Evolutionary conservation across 2,888 invertebrate species (phyloP).

Genomic region (Leptopilina syphax): DNA sequence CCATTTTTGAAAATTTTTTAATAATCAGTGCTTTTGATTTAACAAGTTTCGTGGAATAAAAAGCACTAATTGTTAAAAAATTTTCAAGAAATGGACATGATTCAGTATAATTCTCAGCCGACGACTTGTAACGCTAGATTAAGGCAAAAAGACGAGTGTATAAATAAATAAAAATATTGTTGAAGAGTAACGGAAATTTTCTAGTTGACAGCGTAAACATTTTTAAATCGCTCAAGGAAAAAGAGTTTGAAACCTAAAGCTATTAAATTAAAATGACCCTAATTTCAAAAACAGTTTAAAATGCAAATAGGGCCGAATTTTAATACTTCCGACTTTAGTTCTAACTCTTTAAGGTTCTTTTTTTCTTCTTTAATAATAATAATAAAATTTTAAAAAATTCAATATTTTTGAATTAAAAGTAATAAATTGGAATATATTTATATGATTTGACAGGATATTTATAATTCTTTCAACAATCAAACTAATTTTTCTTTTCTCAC

Average conservation of each 20-base stretch:
- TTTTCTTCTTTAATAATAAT: background rate
- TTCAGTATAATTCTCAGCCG: too few species aligned
- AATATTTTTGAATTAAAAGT: background rate
- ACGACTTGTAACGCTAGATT: too few species aligned
- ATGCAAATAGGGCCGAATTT: background rate
- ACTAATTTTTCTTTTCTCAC: too few species aligned
- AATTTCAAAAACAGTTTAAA: background rate
- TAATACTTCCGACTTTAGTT: conserved; percentile 3
- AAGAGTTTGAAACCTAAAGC: background rate
- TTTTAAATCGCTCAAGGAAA: conserved; percentile 10
- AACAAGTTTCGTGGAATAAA: too few species aligned
- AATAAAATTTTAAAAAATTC: background rate
- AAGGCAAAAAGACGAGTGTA: too few species aligned
- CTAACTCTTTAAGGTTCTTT: background rate
- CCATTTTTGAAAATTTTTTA: too few species aligned
- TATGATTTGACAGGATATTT: too few species aligned
- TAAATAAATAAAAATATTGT: too few species aligned
- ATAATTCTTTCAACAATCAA: too few species aligned
- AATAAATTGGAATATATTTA: background rate
- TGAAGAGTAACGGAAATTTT: conserved; percentile 11
- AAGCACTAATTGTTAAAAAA: too few species aligned
- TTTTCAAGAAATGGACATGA: too few species aligned
- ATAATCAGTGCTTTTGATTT: too few species aligned
- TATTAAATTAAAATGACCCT: conserved; percentile 16
- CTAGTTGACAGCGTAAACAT: conserved; percentile 8